Evolutionary conservation across 2,797 vertebrate species (phyloP), one percentile per base, ranked within the genome.

Genomic region (Lepidocolaptes lacrymiger): DNA sequence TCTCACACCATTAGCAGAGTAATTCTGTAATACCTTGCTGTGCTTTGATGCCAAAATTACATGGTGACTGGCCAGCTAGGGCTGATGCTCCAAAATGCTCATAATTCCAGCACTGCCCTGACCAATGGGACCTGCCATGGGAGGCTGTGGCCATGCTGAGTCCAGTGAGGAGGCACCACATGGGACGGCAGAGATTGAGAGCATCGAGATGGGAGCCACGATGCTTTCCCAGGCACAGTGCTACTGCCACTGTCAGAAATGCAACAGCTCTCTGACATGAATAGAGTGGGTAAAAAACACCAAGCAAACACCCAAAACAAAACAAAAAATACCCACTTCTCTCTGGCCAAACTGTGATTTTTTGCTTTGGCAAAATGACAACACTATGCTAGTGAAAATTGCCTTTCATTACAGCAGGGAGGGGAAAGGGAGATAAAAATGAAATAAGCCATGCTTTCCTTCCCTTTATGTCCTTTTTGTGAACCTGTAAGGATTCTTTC

Each of bases 341-440:
- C 74, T 88, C 58, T 63, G 79, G 79, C 77, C 77, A 89, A 96
- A 59, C 41, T 37, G 83, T 59, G 90, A 82, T 22, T 94, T 88
- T 59, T 89, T 79, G 83, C 85, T 87, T 66, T 6, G 0, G 86
- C 79, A 91, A 88, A 91, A 78, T 19, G 77, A 91, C 92, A 97
- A 91, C 75, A 61, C 48, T 46, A 43, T 75, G 81, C 73, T 85
- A 48, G 88, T 69, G 88, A 71, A 95, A 75, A 91, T 73, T 92
- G 86, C 76, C 55, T 95, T 88, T 91, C 69, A 46, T 85, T 92
- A 81, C 81, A 89, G 59, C 51, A 73, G 78, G 68, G 73, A 89
- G 61, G 41, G 61, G 59, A 72, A 89, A 85, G 41, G 30, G 67
- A 91, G 58, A 91, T 86, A 80, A 95, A 95, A 89, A 94, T 71